Evolutionary conservation across 2,113 vertebrate species (phyloP), one percentile per base, ranked within the genome.

Genomic region (Entelurus aequoreus): DNA sequence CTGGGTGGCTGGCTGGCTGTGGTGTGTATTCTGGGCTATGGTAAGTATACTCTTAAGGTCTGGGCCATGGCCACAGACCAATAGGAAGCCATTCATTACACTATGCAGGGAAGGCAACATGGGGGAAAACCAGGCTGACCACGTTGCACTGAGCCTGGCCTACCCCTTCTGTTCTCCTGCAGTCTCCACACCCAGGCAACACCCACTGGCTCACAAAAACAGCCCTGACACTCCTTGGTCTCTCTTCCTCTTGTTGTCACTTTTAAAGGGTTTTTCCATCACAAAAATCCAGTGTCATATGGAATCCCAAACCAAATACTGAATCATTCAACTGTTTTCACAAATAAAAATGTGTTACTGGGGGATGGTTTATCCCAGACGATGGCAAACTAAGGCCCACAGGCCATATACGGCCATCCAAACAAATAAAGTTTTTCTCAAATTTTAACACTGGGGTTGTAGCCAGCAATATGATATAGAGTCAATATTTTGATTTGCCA

Each of bases 61-160:
- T 69, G 74, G 84, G 79, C 85, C 85, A 76, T 58, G 71, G 84
- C 87, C 86, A 85, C 87, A 88, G 77, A 86, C 87, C 85, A 85
- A 79, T 81, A 88, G 90, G 89, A 91, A 89, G 89, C 89, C 84
- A 90, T 88, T 90, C 87, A 90, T 90, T 90, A 89, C 69, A 62
- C 77, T 62, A 69, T 65, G 71, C 86, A 85, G 76, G 79, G 81
- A 84, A 88, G 84, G 83, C 82, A 87, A 86, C 80, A 69, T 81
- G 80, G 85, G 84, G 83, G 80, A 87, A 89, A 88, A 86, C 85
- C 84, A 87, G 81, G 71, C 77, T 68, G 77, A 89, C 86, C 86
- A 83, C 84, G 71, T 82, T 87, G 86, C 87, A 87, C 81, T 84
- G 76, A 78, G 73, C 80, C 74, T 79, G 85, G 85, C 79, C 84